Percentiles rank a stretch among this genome's conserved stretches.
phyloP scores from a whole-genome alignment of 2,797 vertebrate genomes.

The Ambastaia sidthimunki region DNA sequence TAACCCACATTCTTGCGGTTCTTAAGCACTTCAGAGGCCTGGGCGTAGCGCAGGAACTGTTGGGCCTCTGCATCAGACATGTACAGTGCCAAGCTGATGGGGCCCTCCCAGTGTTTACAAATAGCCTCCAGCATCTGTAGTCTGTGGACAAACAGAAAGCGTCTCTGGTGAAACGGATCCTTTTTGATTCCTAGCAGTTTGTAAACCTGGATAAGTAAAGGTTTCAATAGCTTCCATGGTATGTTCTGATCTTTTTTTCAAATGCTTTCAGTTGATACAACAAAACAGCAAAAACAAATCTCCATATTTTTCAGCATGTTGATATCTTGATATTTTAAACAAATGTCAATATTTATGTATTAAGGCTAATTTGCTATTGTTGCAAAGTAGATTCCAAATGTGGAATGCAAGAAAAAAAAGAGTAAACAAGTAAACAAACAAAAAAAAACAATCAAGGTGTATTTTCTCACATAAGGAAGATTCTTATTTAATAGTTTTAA shows the following conservation, averaged over 20 bases:
- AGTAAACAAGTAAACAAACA: no score
- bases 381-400: no score
- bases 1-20: slow-evolving; percentile 90
- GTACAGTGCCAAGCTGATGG: slow-evolving; percentile 95
- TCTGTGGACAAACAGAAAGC: slow-evolving; percentile 68
- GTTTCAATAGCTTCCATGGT: no score
- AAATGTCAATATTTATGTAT: no score
- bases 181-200: not conserved
- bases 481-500: no score
- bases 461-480: no score
- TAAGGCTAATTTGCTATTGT: no score
- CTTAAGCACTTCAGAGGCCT: slow-evolving; percentile 89
- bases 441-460: no score
- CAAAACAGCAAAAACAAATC: no score
- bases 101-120: slow-evolving; percentile 94
- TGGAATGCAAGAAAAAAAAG: no score
- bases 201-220: not conserved
- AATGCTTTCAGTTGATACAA: not conserved
- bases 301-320: no score
- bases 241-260: not conserved
- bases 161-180: not conserved
- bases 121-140: slow-evolving; percentile 96
- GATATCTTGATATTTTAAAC: no score
- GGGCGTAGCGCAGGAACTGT: slow-evolving; percentile 92
- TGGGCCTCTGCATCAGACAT: slow-evolving; percentile 94